A percentile compares a stretch with the other conserved stretches of the same genome.
Evolutionary conservation across 2,888 invertebrate genomes (phyloP).

Genomic region (Pristionchus mayeri): DNA sequence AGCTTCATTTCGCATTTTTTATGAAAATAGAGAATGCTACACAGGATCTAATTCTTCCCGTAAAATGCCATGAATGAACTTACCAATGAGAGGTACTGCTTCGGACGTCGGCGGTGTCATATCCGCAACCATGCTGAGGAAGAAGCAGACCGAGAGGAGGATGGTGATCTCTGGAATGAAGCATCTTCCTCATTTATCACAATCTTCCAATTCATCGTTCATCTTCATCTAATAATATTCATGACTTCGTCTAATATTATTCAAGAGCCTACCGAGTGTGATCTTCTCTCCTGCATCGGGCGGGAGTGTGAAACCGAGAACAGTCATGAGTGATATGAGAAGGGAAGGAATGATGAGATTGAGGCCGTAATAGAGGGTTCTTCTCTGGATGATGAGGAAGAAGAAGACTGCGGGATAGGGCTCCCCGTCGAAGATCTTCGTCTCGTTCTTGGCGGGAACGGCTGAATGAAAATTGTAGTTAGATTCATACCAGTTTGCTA

Average conservation of each 20-base stretch:
- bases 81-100: slow-evolving; percentile 71
- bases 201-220: background rate
- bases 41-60: background rate
- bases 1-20: no score
- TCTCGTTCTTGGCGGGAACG: slow-evolving; percentile 66
- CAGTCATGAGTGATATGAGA: slow-evolving; percentile 97
- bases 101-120: slow-evolving; percentile 85
- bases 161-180: slow-evolving; percentile 71
- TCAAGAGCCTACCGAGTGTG: slow-evolving; percentile 89
- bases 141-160: slow-evolving; percentile 92
- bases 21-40: background rate
- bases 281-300: slow-evolving; percentile 99
- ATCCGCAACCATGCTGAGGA: slow-evolving; percentile 96
- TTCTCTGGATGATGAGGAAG: slow-evolving; percentile 93
- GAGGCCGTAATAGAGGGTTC: slow-evolving; percentile 98
- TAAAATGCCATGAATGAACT: background rate
- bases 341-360: slow-evolving; percentile 99
- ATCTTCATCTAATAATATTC: no score
- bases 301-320: slow-evolving; percentile 96
- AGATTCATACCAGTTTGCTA: background rate
- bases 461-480: slow-evolving; percentile 52
- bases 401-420: slow-evolving; percentile 90
- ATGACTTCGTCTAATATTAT: no score
- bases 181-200: background rate
- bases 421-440: slow-evolving; percentile 91